Percentiles rank a stretch among this genome's conserved stretches.
Conservation (phyloP, 2,888 invertebrate genomes). For the Spisula solida region DNA sequence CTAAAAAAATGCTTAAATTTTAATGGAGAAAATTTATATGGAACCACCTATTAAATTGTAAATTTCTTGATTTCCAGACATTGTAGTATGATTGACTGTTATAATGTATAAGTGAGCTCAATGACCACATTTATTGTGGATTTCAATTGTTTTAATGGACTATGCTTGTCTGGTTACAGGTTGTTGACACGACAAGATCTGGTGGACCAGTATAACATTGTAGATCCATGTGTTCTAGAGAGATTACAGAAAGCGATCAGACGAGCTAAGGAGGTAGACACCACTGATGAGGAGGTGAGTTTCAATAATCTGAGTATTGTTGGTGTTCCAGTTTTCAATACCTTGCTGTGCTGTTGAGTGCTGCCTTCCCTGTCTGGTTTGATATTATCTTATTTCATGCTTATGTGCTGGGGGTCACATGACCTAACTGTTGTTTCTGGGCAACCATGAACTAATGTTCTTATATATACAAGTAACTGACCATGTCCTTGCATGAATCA, state of each 20-base stretch:
- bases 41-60: too few relatives aligned
- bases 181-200: constrained; percentile 77
- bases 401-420: too few relatives aligned
- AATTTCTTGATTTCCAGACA: too few relatives aligned
- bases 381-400: neutral
- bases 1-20: neutral
- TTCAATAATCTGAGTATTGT: neutral
- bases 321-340: neutral
- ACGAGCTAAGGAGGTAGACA: constrained; percentile 76
- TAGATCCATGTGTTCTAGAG: constrained; percentile 76
- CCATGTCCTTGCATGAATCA: too few relatives aligned
- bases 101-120: too few relatives aligned
- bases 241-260: constrained; percentile 78
- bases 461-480: too few relatives aligned
- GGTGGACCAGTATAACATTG: constrained; percentile 78
- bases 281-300: constrained; percentile 71
- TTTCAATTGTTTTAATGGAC: too few relatives aligned
- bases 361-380: neutral
- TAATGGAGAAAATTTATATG: too few relatives aligned
- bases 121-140: too few relatives aligned
- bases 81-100: too few relatives aligned
- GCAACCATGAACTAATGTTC: too few relatives aligned
- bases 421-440: too few relatives aligned
- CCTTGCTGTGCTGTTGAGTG: neutral
- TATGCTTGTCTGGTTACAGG: constrained; percentile 63